Evolutionary conservation across 2,888 invertebrate species (phyloP).

Genomic region (Drosophila robusta): DNA sequence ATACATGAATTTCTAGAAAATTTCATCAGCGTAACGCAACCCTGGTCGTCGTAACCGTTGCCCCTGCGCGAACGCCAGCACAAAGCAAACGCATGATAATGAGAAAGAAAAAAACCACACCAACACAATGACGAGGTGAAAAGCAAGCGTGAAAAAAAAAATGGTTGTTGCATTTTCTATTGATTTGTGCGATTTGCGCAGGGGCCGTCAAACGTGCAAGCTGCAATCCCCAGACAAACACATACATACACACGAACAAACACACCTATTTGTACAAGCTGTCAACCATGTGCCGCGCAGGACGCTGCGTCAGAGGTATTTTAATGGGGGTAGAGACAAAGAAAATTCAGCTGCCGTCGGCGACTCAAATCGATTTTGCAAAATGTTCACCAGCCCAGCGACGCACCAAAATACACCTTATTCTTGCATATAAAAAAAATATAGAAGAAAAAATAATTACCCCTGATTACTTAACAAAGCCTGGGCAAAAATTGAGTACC

Average conservation of each 20-base stretch:
- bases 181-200: conserved; percentile 52
- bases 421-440: conserved; percentile 8
- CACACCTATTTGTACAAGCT: conserved; percentile 26
- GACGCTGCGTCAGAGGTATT: conserved; percentile 67
- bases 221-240: conserved; percentile 22
- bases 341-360: conserved; percentile 28
- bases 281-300: conserved; percentile 74
- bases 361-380: conserved; percentile 66
- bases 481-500: conserved; percentile 33
- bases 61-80: conserved; percentile 61
- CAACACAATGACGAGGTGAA: conserved; percentile 53
- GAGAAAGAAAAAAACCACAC: conserved; percentile 37
- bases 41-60: conserved; percentile 65
- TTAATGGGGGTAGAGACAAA: conserved; percentile 40
- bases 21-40: conserved; percentile 67
- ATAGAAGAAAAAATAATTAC: conserved; percentile 26
- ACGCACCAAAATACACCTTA: conserved; percentile 5
- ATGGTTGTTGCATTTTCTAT: conserved; percentile 68
- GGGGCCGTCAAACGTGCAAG: conserved; percentile 47
- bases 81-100: conserved; percentile 60
- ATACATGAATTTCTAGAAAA: conserved; percentile 64
- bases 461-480: conserved; percentile 71
- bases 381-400: conserved; percentile 17
- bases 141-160: conserved; percentile 48
- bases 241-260: conserved; percentile 9